Percentiles rank a stretch among this genome's conserved stretches.
phyloP scores from a whole-genome alignment of 2,888 invertebrate genomes.

The Euzophera pinguis region DNA sequence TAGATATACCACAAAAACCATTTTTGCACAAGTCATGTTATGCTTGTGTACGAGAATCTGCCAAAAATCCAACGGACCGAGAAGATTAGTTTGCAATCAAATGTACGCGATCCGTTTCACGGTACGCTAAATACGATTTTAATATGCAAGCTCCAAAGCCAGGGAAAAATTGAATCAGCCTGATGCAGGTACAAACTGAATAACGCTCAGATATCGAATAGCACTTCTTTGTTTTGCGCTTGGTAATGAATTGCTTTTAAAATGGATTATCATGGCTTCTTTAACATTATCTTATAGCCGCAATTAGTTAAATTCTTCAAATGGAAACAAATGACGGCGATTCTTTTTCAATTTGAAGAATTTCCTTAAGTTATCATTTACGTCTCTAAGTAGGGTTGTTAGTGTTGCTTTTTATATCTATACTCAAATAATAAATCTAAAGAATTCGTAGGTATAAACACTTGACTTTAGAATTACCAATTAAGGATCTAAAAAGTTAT shows the following conservation, averaged over 20 bases:
- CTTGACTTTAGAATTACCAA: no score
- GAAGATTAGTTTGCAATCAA: constrained; percentile 23
- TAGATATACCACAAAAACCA: neutral
- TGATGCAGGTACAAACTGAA: constrained; percentile 3
- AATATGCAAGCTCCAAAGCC: constrained; percentile 13
- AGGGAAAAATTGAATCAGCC: neutral
- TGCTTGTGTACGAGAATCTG: neutral
- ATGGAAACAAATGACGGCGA: no score
- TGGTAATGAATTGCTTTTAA: neutral
- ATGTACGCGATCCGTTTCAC: constrained; percentile 10
- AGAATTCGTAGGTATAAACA: no score
- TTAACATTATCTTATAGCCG: no score
- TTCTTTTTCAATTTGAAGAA: no score
- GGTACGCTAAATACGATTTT: constrained; percentile 9
- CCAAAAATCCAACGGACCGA: constrained; percentile 6
- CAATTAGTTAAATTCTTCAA: no score
- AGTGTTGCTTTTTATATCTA: no score
- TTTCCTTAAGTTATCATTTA: no score
- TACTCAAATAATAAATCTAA: no score
- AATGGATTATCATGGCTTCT: neutral
- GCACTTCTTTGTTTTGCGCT: neutral
- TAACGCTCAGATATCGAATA: constrained; percentile 1
- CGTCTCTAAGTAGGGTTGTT: no score
- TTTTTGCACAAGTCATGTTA: neutral
- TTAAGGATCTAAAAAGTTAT: no score